Evolutionary conservation across 2,888 invertebrate species (phyloP).

Genomic region (Sarcophaga rosellei): DNA sequence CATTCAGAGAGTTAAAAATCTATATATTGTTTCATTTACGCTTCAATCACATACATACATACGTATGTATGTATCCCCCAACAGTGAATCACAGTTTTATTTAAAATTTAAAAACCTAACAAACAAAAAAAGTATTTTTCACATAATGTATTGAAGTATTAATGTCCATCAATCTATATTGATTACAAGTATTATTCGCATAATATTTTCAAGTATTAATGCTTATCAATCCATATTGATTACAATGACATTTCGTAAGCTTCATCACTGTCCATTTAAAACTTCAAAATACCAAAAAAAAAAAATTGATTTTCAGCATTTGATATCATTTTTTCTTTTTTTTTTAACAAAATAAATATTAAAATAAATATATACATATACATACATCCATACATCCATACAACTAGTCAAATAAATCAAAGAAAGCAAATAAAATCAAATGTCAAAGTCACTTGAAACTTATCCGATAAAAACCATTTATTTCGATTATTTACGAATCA

Average conservation of each 20-base stretch:
- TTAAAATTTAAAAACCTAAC: no score
- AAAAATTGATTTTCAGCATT: neutral
- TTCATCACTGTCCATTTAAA: conserved; percentile 1
- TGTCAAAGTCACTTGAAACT: conserved; percentile 19
- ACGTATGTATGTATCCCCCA: no score
- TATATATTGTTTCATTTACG: no score
- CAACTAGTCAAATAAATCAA: conserved; percentile 21
- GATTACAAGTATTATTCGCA: neutral
- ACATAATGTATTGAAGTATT: no score
- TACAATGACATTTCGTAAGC: conserved; percentile 9
- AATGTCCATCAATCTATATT: neutral
- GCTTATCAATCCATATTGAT: conserved; percentile 2
- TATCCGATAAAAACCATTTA: neutral
- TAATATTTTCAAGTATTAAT: neutral
- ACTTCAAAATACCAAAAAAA: neutral
- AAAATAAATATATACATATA: neutral
- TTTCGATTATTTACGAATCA: neutral
- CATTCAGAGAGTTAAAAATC: no score
- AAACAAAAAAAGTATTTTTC: no score
- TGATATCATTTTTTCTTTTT: no score
- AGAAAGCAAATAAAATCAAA: conserved; percentile 31
- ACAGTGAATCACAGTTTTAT: no score
- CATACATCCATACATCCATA: neutral
- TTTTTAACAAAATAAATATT: neutral
- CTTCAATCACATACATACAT: no score